Conservation (phyloP, 1,140 invertebrate genomes). For the Bemisia tabaci region DNA sequence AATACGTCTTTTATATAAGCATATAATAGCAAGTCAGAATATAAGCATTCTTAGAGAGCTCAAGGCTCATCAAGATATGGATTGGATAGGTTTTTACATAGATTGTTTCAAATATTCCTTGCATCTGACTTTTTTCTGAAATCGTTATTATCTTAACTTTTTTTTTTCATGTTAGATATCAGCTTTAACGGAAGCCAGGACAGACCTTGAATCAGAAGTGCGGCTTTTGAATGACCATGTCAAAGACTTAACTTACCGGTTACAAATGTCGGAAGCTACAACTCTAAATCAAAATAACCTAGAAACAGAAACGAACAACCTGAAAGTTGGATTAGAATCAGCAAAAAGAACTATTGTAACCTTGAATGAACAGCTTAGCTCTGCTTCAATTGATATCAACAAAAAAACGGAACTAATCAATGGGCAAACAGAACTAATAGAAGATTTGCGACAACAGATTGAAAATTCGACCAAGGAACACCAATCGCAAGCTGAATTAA, state of each 20-base stretch:
- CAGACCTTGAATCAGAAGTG: constrained; percentile 17
- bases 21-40: too few species aligned
- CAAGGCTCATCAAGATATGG: too few species aligned
- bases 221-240: constrained; percentile 8
- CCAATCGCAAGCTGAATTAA: background rate
- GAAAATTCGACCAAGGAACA: background rate
- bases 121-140: too few species aligned
- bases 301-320: constrained; percentile 11
- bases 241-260: background rate
- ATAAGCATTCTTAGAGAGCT: too few species aligned
- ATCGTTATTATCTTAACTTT: too few species aligned
- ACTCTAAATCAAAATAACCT: constrained; percentile 17
- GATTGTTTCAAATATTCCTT: too few species aligned
- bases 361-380: background rate
- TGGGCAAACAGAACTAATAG: background rate
- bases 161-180: too few species aligned
- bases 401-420: background rate
- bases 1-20: too few species aligned
- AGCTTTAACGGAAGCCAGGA: constrained; percentile 13
- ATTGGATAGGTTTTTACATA: too few species aligned
- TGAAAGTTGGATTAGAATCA: constrained; percentile 8
- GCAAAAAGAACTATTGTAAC: background rate
- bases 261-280: constrained; percentile 11
- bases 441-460: background rate
- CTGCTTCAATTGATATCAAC: background rate